Base-by-base conservation (phyloP, 2,888 invertebrate genomes). In the Schizaphis graminum region DNA sequence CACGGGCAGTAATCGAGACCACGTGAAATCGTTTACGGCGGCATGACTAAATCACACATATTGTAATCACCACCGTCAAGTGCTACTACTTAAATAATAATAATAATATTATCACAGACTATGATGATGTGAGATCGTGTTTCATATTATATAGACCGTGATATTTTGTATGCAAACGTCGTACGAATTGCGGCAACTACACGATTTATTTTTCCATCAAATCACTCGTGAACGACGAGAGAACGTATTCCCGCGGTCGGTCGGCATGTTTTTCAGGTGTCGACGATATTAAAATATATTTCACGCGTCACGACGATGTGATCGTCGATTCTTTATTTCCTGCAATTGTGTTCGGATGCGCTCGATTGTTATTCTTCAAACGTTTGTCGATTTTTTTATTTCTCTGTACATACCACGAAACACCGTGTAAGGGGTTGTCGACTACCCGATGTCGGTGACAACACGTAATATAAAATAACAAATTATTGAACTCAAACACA, bases 1-100 rank as follows among this genome's bases (percentile, higher is more conserved):
- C 61, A n/a, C 28, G 89, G 61, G 67, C 89, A 44, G n/a, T 21
- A 67, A 90, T 89, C 89, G 89, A 47, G 47, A 61, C 47, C 44
- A 44, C n/a, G 89, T 61, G 61, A 90, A 90, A 90, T 67, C 47
- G 89, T 89, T 89, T 89, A 56, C 56, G 57, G 28, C 57, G 41
- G 85, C 85, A 11, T 44, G 85, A 85, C 86, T 28, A 47, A 44
- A 86, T 44, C 7, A 28, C 7, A 28, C 4, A 28, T 26, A 35
- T 67, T 35, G 67, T 67, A 67, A 67, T 35, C 35, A 21, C 77
- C 35, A 3, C 8, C 21, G 77, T 77, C 77, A 77, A 77, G 77
- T 77, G 77, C 35, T 35, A 77, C 77, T 77, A 41, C 35, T 77
- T 35, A 8, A 67, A 47, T 2, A 53, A 77, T n/a, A 77, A 77